These are phyloP conservation scores for Ficedula albicollis DNA, from an alignment of 2,797 vertebrate genomes.

Conservation along the genomic window DNA sequence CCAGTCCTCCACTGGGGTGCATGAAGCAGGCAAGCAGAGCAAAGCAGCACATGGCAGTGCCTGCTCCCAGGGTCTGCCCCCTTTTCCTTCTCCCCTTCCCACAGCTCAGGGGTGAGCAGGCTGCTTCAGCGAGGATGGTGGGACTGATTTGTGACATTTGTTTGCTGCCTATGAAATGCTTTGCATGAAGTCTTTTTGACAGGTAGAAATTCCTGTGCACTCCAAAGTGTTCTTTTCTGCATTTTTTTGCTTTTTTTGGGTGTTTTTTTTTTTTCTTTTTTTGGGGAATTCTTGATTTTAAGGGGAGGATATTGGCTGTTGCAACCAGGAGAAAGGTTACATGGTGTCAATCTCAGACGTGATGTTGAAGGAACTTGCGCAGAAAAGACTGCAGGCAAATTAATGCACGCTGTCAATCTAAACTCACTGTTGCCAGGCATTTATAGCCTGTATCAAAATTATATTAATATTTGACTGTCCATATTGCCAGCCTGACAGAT, in stretches of 20 bases:
- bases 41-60: not conserved
- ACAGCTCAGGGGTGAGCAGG: not conserved
- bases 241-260: too few relatives aligned
- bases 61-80: not conserved
- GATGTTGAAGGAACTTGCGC: not conserved
- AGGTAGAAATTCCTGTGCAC: not conserved
- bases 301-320: not conserved
- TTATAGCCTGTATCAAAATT: not conserved
- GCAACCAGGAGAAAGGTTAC: conserved; percentile 5
- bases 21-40: not conserved
- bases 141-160: not conserved
- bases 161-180: not conserved
- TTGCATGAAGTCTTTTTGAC: not conserved
- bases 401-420: not conserved
- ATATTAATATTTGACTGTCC: conserved; percentile 25
- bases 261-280: too few relatives aligned
- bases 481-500: not conserved
- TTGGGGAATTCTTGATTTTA: not conserved
- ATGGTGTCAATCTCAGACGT: not conserved
- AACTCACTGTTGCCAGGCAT: conserved; percentile 28
- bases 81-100: not conserved
- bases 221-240: not conserved
- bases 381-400: conserved; percentile 27
- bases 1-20: not conserved
- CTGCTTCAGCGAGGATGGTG: not conserved